Evolutionary conservation across 2,113 vertebrate genomes (phyloP).

Genomic region (Nymphicus hollandicus): DNA sequence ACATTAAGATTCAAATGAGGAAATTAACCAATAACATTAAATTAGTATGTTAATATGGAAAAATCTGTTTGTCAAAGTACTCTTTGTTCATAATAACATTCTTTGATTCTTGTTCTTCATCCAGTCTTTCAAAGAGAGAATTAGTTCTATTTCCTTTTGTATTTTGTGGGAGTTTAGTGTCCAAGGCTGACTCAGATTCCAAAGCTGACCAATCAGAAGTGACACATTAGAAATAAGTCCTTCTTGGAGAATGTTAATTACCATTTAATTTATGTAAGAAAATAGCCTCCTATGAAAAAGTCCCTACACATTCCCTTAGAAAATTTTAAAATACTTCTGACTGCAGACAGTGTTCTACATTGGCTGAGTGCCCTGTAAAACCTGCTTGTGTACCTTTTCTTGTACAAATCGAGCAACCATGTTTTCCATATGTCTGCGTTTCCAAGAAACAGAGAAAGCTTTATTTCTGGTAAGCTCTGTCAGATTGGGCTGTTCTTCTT

Average conservation of each 20-base stretch:
- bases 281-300: background rate
- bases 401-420: background rate
- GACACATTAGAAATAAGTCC: background rate
- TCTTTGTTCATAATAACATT: background rate
- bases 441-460: conserved; percentile 57
- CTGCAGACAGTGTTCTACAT: conserved; percentile 18
- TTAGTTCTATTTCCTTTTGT: background rate
- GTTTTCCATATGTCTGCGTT: background rate
- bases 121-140: background rate
- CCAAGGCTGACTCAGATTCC: background rate
- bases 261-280: background rate
- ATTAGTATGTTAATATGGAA: background rate
- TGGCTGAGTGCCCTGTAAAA: background rate
- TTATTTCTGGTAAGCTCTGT: conserved; percentile 64
- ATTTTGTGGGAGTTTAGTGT: background rate
- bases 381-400: background rate
- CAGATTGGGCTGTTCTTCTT: conserved; percentile 58
- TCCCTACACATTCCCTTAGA: background rate
- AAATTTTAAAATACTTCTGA: background rate
- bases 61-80: background rate
- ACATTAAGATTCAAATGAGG: background rate
- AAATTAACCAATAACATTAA: background rate
- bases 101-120: background rate
- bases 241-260: background rate
- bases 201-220: background rate